phyloP scores from a whole-genome alignment of 92 coral and sea anemone species.

The Hydrozoanthus gracilis region DNA sequence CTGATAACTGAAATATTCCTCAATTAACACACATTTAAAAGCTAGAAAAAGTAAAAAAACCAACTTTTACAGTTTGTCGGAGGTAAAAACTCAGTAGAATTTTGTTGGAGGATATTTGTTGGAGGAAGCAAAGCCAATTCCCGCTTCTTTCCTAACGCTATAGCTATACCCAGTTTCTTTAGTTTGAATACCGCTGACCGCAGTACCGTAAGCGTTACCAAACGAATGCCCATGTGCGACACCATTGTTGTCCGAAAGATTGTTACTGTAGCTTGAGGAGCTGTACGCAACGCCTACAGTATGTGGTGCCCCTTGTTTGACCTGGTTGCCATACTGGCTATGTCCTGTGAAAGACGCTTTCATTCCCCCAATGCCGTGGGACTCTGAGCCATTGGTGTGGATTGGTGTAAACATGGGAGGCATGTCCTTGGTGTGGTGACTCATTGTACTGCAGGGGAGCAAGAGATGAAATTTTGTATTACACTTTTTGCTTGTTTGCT shows the following conservation, averaged over 20 bases:
- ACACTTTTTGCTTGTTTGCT: background rate
- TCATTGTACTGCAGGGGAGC: background rate
- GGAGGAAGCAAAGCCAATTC: background rate
- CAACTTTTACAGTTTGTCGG: too few species aligned
- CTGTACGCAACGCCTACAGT: background rate
- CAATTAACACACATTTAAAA: too few species aligned
- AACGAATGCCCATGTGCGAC: background rate
- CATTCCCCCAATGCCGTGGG: background rate
- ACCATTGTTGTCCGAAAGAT: background rate
- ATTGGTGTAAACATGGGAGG: background rate
- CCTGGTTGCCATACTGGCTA: background rate
- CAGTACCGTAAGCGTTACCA: background rate
- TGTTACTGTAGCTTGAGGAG: background rate
- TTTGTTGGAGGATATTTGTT: background rate
- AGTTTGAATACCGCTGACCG: background rate
- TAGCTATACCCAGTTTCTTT: background rate
- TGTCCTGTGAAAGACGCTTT: background rate
- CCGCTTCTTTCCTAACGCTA: constrained; percentile 21
- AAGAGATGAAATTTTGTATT: too few species aligned
- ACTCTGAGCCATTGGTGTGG: background rate
- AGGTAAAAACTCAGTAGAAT: background rate
- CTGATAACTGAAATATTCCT: too few species aligned
- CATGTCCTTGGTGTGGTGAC: background rate
- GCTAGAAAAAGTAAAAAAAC: background rate
- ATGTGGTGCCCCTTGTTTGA: background rate